These are phyloP conservation scores for Drosophila takahashii DNA, from an alignment of 1,140 invertebrate genomes.

Conservation along the genomic window DNA sequence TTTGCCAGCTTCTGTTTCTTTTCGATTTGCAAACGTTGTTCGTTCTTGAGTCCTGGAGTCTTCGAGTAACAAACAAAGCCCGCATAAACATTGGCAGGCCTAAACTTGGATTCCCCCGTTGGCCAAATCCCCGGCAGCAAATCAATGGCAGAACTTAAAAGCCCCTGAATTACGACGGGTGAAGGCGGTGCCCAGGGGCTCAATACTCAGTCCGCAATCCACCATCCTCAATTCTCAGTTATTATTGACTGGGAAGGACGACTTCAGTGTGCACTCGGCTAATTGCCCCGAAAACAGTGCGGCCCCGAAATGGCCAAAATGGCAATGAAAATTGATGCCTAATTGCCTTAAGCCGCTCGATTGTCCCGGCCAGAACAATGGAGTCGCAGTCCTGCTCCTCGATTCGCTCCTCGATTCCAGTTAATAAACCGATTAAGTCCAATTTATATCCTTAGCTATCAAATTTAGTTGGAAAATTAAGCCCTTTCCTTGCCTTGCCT, in stretches of 20 bases:
- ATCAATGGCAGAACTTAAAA: constrained; percentile 30
- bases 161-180: constrained; percentile 27
- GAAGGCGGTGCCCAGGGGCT: neutral
- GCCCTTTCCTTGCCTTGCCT: no score
- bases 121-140: constrained; percentile 41
- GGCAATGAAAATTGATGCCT: constrained; percentile 43
- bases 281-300: constrained; percentile 31
- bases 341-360: constrained; percentile 19
- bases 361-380: constrained; percentile 1
- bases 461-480: neutral
- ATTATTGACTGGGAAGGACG: constrained; percentile 21
- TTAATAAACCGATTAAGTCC: constrained; percentile 30
- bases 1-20: neutral
- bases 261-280: constrained; percentile 7
- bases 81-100: constrained; percentile 4
- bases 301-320: constrained; percentile 29
- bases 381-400: neutral
- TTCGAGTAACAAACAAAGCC: constrained; percentile 7
- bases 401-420: neutral
- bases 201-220: neutral
- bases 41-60: neutral
- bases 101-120: constrained; percentile 30
- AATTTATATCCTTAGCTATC: constrained; percentile 16
- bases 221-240: neutral
- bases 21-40: neutral